phyloP scores from a whole-genome alignment of 1,140 invertebrate species.

The Globodera ellingtonae region DNA sequence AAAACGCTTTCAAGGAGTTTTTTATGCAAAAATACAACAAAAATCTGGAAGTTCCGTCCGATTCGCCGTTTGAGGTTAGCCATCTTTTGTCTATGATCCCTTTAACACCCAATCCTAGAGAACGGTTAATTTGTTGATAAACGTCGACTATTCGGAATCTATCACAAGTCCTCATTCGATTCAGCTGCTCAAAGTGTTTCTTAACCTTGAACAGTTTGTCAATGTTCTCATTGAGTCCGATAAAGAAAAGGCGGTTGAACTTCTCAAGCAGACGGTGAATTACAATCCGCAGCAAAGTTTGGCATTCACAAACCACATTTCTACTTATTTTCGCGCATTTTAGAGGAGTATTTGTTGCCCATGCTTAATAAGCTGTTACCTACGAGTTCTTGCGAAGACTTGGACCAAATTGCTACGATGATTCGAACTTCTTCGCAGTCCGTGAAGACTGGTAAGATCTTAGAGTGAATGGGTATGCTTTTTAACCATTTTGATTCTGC shows the following conservation, averaged over 20 bases:
- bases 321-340: not conserved
- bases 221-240: slow-evolving; percentile 19
- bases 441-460: not conserved
- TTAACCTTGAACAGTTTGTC: slow-evolving; percentile 30
- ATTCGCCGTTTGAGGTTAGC: slow-evolving; percentile 9
- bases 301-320: not conserved
- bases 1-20: slow-evolving; percentile 24
- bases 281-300: slow-evolving; percentile 27
- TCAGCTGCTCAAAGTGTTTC: slow-evolving; percentile 30
- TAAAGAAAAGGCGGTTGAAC: slow-evolving; percentile 23
- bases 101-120: not conserved
- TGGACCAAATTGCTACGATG: not conserved
- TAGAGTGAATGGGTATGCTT: not conserved
- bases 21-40: slow-evolving; percentile 4
- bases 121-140: slow-evolving; percentile 1
- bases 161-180: slow-evolving; percentile 27
- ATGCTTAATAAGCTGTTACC: slow-evolving; percentile 23
- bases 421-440: not conserved
- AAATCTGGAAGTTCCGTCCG: not conserved
- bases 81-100: not conserved
- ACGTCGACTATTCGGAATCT: slow-evolving; percentile 31
- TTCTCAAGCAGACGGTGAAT: slow-evolving; percentile 33
- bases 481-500: not conserved
- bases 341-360: slow-evolving; percentile 18
- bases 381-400: not conserved